Evolutionary conservation across 2,113 vertebrate genomes (phyloP), one percentile per base, ranked within the genome.

Genomic region (Martes martes): DNA sequence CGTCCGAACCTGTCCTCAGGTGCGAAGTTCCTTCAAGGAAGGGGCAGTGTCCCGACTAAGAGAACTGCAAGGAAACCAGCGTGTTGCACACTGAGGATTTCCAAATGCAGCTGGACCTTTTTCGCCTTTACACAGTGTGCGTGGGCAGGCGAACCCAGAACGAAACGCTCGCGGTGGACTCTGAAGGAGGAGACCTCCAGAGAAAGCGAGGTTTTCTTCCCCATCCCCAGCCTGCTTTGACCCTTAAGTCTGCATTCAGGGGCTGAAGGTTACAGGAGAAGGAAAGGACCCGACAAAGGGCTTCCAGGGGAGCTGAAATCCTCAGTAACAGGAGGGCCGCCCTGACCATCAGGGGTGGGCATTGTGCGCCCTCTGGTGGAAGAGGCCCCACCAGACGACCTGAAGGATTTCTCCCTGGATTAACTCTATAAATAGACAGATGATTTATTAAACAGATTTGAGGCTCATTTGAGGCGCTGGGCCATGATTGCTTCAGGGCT

Each of bases 281-380:
- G 76, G 16, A 50, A 74, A 74, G 83, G 42, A 55, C 83, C 0
- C 31, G 86, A 59, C 71, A 89, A 91, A 86, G 65, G 31, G 7
- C 39, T 42, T 79, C 57, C 57, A 3, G 10, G 26, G 39, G 14
- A 36, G 5, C 59, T 13, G 36, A 57, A 92, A 82, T 15, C 33
- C 42, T 80, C 7, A 2, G 45, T 8, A 2, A 5, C 78, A 3
- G 19, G 9, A 4, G 73, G 39, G 33, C 36, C 2, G 18, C 67
- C 2, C 1, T 2, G 26, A 52, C 55, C 71, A 76, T 61, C 93
- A 98, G 91, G 80, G 67, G 93, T 24, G 96, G 97, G 59, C 97
- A 95, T 93, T 87, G 94, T 52, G 28, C 98, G 98, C 98, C 99
- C 98, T 98, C 99, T 99, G 88, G 96, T 98, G 99, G 98, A 74